phyloP scores from a whole-genome alignment of 2,888 invertebrate species.

The Platynereis dumerilii region DNA sequence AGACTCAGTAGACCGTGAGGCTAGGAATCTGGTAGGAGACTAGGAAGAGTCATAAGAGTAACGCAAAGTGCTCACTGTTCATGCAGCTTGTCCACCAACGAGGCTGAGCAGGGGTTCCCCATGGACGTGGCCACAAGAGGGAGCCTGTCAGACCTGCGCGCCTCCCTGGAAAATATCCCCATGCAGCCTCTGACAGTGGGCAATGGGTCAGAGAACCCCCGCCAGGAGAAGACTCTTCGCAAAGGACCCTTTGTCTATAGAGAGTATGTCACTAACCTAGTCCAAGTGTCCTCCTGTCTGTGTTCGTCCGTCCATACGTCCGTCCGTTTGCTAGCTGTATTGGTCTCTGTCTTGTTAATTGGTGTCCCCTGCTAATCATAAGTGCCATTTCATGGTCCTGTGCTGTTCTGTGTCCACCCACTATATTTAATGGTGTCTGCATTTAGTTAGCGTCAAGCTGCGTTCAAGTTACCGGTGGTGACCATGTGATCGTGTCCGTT shows the following conservation, averaged over 20 bases:
- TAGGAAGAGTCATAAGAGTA: too few species aligned
- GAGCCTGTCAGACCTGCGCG: conserved; percentile 34
- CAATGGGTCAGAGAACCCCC: conserved; percentile 26
- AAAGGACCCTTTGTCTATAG: conserved; percentile 59
- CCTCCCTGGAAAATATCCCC: conserved; percentile 71
- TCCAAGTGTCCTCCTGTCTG: conserved; percentile 4
- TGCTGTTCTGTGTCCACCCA: too few species aligned
- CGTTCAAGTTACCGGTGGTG: too few species aligned
- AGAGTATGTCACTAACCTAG: conserved; percentile 27
- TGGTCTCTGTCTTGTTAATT: background rate
- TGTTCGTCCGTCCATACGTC: conserved; percentile 13
- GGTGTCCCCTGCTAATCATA: background rate
- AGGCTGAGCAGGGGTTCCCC: conserved; percentile 23
- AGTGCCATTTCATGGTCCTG: too few species aligned
- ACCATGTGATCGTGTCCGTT: too few species aligned
- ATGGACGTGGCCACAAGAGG: background rate
- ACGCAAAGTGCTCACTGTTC: background rate
- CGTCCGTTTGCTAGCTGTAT: conserved; percentile 3
- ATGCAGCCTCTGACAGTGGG: conserved; percentile 76
- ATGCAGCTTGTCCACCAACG: conserved; percentile 30
- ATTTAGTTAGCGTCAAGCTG: too few species aligned
- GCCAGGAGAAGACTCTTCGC: conserved; percentile 44
- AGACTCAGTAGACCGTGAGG: too few species aligned
- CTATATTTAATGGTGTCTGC: too few species aligned
- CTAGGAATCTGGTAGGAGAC: too few species aligned